Evolutionary conservation across 2,888 invertebrate species (phyloP).

Genomic region (Tupiocoris notatus): DNA sequence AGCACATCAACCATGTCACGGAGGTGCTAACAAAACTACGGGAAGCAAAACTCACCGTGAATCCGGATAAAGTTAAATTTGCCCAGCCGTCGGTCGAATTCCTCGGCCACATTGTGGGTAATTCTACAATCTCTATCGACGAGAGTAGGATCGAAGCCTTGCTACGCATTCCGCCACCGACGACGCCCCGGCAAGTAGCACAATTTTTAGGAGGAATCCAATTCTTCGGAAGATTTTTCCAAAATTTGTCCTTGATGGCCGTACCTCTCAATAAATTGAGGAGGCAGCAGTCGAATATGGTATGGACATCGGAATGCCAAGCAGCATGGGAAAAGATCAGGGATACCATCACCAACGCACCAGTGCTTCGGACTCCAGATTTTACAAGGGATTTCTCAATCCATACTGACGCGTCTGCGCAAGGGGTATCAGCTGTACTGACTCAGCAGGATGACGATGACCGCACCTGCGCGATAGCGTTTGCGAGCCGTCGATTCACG

Average conservation of each 20-base stretch:
- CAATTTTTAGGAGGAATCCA: not conserved
- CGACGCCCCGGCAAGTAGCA: not conserved
- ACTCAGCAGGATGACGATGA: not conserved
- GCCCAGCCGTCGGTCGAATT: not conserved
- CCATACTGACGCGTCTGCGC: slow-evolving; percentile 3
- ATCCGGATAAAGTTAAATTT: not conserved
- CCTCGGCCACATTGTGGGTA: not conserved
- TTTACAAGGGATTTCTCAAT: not conserved
- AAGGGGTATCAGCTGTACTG: not conserved
- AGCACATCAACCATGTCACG: not conserved
- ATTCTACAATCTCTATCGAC: not conserved
- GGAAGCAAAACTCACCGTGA: slow-evolving; percentile 1
- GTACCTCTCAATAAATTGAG: not conserved
- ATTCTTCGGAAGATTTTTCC: slow-evolving; percentile 3
- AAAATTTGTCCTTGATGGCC: not conserved
- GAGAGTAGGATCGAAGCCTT: not conserved
- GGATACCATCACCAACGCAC: not conserved
- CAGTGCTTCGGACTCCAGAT: not conserved
- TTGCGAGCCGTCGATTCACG: not conserved
- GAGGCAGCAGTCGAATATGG: no score
- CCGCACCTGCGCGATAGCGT: not conserved
- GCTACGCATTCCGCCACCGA: not conserved
- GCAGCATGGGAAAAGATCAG: not conserved
- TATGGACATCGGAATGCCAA: not conserved
- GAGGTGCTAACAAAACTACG: not conserved